These are phyloP conservation scores for Crioceris asparagi DNA, from an alignment of 2,888 invertebrate species.

Conservation along the genomic window DNA sequence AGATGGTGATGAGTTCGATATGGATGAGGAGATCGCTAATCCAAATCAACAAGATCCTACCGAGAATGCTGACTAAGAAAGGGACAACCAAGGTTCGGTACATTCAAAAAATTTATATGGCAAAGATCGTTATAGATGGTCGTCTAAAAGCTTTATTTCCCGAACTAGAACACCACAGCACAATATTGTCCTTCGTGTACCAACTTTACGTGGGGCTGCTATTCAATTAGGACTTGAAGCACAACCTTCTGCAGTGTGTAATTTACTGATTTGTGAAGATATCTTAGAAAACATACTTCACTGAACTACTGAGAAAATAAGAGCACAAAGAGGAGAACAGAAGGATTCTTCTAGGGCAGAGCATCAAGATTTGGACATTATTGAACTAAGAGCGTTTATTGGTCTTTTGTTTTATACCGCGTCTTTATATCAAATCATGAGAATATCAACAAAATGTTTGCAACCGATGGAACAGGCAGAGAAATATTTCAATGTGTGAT, in stretches of 20 bases:
- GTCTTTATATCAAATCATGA: conserved; percentile 4
- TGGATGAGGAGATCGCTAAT: neutral
- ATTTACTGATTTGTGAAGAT: conserved; percentile 2
- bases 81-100: neutral
- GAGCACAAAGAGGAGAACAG: neutral
- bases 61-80: neutral
- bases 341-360: neutral
- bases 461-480: neutral
- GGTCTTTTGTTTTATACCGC: conserved; percentile 1
- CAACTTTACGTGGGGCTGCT: conserved; percentile 3
- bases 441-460: neutral
- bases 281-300: conserved; percentile 1
- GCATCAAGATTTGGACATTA: neutral
- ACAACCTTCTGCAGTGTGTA: conserved; percentile 2
- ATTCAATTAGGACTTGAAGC: neutral
- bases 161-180: neutral
- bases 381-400: conserved; percentile 4
- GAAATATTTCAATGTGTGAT: neutral
- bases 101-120: no score
- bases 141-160: neutral
- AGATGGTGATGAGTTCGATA: neutral
- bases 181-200: conserved; percentile 2
- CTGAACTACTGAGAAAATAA: conserved; percentile 3
- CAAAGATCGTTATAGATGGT: neutral
- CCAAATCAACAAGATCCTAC: neutral